A percentile compares a stretch with the other conserved stretches of the same genome.
Evolutionary conservation across 2,888 invertebrate genomes (phyloP).

Genomic region (Terebella lapidaria): DNA sequence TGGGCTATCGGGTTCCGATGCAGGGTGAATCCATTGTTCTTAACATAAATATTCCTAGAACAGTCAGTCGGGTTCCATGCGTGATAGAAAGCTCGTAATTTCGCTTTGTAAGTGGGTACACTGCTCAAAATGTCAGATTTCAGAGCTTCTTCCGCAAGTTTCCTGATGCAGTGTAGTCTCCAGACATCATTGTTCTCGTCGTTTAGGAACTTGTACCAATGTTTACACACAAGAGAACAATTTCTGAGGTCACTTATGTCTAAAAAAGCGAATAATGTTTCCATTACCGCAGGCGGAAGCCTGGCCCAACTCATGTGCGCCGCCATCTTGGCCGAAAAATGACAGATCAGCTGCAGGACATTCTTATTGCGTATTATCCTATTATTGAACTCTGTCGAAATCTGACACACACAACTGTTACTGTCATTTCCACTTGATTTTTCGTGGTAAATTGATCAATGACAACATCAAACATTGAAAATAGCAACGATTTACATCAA

Average conservation of each 20-base stretch:
- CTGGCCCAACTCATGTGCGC: neutral
- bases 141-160: conserved; percentile 78
- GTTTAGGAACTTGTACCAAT: conserved; percentile 80
- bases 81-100: conserved; percentile 81
- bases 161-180: conserved; percentile 81
- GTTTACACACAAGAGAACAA: conserved; percentile 87
- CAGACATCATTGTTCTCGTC: conserved; percentile 95
- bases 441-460: no score
- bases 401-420: no score
- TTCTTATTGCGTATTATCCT: no score
- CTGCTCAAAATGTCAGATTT: conserved; percentile 87
- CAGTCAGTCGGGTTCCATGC: conserved; percentile 98
- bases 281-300: conserved; percentile 39
- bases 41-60: conserved; percentile 93
- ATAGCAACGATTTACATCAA: no score
- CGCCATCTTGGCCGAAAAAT: conserved; percentile 1
- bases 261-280: conserved; percentile 73
- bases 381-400: no score
- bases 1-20: conserved; percentile 98
- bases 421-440: no score
- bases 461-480: no score
- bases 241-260: conserved; percentile 78
- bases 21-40: conserved; percentile 92
- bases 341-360: no score
- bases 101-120: conserved; percentile 85